These are phyloP conservation scores for Ispidina lecontei DNA, from an alignment of 2,797 vertebrate genomes.

Conservation along the genomic window DNA sequence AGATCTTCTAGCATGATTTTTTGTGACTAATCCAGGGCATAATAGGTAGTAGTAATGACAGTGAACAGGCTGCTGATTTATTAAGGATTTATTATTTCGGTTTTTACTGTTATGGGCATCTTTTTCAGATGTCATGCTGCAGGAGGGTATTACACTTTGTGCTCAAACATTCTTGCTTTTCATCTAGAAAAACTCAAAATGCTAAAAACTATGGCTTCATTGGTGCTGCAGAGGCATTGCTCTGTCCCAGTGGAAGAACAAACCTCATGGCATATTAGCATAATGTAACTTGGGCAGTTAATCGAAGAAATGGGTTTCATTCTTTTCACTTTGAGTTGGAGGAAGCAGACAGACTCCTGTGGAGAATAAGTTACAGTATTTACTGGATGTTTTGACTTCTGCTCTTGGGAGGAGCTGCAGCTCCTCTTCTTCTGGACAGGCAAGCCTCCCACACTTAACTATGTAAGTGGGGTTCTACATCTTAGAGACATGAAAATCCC, in stretches of 20 bases:
- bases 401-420: neutral
- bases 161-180: neutral
- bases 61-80: neutral
- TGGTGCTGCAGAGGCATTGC: neutral
- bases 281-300: neutral
- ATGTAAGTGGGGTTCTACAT: rapidly evolving
- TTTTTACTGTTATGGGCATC: neutral
- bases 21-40: neutral
- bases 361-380: neutral
- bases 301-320: neutral
- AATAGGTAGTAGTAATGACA: neutral
- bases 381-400: neutral
- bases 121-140: neutral
- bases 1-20: neutral
- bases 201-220: neutral
- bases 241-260: neutral
- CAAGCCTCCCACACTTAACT: rapidly evolving
- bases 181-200: neutral
- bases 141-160: neutral
- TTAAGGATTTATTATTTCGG: neutral
- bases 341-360: neutral
- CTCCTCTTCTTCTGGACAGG: neutral
- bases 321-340: neutral
- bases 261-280: neutral
- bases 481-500: neutral